Evolutionary conservation across 2,888 invertebrate species (phyloP), one percentile per base, ranked within the genome.

Genomic region (Oscheius sp.): DNA sequence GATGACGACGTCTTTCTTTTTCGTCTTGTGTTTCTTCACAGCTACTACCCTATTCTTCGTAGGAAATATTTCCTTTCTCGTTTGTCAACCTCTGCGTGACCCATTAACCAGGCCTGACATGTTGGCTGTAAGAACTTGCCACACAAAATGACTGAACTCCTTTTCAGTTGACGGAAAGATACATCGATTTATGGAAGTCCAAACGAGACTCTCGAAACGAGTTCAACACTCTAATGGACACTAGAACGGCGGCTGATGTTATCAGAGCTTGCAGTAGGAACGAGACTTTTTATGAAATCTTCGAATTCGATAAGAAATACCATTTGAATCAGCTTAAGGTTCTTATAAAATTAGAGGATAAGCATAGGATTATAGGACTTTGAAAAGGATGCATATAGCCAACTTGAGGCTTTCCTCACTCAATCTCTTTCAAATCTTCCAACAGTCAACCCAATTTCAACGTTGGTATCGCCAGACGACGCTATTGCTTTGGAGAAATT

Each of bases 251-350:
- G 17, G 81, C 77, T 1, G 82, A 84, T 45, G 58, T 65, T 65
- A 34, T 65, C 57, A 72, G 80, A 50, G 83, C 80, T 5, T 85
- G 85, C 46, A 69, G 74, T 8, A 66, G 80, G 42, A 82, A 82
- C 46, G 79, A 80, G 63, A 85, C 85, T 0, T 73, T 85, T 65
- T 85, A 85, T 72, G 74, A 79, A 27, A 79, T 85, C 31, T 76
- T 84, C 48, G 81, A 79, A 8, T 64, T 85, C 64, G 84, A 85
- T 68, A 75, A 80, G 50, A 83, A 83, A 53, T 84, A 82, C 61
- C 81, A 79, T 58, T 67, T 82, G 42, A 77, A 75, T 34, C 72
- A 81, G 17, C 33, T 80, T 2, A 74, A 80, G 70, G 79, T 78
- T 66, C 1, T 12, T 33, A 3, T 50, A 23, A 15, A 25, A 6